Evolutionary conservation across 2,113 vertebrate species (phyloP), one percentile per base, ranked within the genome.

Genomic region (Cyprinodon variegatus): DNA sequence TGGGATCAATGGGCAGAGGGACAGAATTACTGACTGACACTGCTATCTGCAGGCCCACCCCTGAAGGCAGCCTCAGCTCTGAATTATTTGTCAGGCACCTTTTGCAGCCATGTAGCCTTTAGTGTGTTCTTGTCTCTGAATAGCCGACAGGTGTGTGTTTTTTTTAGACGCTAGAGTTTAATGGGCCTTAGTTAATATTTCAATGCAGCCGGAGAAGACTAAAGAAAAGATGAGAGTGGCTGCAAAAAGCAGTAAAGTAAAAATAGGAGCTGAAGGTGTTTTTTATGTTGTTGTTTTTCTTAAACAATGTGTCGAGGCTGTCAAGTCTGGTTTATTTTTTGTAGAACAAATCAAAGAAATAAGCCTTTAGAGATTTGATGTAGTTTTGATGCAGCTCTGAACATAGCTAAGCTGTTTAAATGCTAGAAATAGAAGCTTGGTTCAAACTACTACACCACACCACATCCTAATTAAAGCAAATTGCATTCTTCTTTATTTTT

Each of bases 391-490:
- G 0, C 5, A 17, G 22, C 61, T 36, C 3, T 81, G 69, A 64
- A 62, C 76, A 36, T 85, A 79, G 78, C 82, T 76, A 63, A 82
- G 39, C 77, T 91, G 70, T 88, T 79, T 74, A 37, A 81, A 64
- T 0, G 13, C 11, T 88, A 90, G 88, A 88, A 91, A 90, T 86
- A 92, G 83, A 86, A 9, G 13, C 40, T 40, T 62, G 63, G 29
- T 59, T 9, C 72, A 76, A 81, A 86, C 86, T 83, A 48, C 57
- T 79, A 82, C 82, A 73, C 73, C 83, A 77, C 78, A 65, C 74
- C 76, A 60, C 53, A 17, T 61, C 29, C 62, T 77, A 65, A 88
- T 86, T 85, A 83, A 81, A 91, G 80, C 10, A 22, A 68, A 74
- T 61, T 77, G 70, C 77, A 45, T 85, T 81, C 78, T 83, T 66